Evolutionary conservation across 2,113 vertebrate species (phyloP).

Genomic region (Sterna hirundo): DNA sequence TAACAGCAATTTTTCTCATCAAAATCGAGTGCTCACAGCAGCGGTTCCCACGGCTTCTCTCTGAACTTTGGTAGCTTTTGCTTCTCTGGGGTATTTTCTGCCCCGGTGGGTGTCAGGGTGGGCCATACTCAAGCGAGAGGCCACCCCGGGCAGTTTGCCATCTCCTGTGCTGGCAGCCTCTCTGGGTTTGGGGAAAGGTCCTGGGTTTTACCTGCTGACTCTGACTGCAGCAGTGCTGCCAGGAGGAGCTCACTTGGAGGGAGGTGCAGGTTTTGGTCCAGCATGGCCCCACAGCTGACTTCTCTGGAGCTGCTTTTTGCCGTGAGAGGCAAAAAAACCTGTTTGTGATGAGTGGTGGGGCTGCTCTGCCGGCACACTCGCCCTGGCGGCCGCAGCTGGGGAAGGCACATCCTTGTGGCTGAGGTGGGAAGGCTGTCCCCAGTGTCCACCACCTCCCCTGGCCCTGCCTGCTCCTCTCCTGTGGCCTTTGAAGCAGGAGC

Average conservation of each 20-base stretch:
- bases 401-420: neutral
- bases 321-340: neutral
- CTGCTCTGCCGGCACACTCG: neutral
- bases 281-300: neutral
- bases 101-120: accelerated
- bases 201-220: neutral
- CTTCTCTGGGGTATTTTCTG: neutral
- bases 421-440: neutral
- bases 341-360: neutral
- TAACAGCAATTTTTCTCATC: neutral
- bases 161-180: neutral
- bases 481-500: neutral
- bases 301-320: neutral
- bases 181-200: neutral
- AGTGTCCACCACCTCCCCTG: neutral
- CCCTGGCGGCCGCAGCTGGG: neutral
- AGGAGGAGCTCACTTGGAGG: neutral
- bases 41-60: neutral
- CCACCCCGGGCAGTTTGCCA: neutral
- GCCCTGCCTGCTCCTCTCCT: neutral
- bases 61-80: neutral
- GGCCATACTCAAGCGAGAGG: neutral
- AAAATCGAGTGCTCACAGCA: neutral
- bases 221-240: neutral
- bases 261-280: neutral